A percentile compares a stretch with the other conserved stretches of the same genome.
phyloP scores from a whole-genome alignment of 2,797 vertebrate species.

The Cacajao melanocephalus region DNA sequence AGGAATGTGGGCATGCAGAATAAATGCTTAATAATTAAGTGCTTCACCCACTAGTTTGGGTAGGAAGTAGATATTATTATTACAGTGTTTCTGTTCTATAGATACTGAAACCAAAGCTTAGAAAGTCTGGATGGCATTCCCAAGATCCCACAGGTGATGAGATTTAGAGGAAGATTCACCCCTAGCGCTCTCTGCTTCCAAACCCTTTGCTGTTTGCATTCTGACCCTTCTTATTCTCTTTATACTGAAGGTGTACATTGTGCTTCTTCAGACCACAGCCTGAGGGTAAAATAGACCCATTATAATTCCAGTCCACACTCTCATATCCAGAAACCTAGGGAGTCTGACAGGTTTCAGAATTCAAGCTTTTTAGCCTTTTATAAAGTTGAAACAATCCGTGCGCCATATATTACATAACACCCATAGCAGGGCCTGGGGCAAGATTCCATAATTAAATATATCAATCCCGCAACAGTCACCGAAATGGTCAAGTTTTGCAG shows the following conservation, averaged over 20 bases:
- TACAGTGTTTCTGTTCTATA: not conserved
- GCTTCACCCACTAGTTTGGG: not conserved
- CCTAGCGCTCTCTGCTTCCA: not conserved
- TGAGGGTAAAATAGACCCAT: not conserved
- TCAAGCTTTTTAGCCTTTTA: not conserved
- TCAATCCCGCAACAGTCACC: not conserved
- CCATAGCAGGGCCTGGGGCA: not conserved
- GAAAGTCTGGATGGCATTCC: not conserved
- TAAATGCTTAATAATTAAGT: not conserved
- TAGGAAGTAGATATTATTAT: not conserved
- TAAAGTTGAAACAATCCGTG: not conserved
- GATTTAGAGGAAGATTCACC: not conserved
- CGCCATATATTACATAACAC: not conserved
- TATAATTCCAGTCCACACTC: not conserved
- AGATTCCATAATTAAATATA: constrained; percentile 12
- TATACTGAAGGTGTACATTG: not conserved
- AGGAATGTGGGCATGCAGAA: not conserved
- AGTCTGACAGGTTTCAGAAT: not conserved
- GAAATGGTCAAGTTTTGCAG: not conserved
- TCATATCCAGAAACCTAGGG: not conserved
- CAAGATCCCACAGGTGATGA: not conserved
- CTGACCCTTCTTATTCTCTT: not conserved
- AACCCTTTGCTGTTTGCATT: not conserved
- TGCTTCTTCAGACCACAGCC: not conserved
- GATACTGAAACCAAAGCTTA: not conserved